Conservation (phyloP, 1,140 invertebrate genomes). For the Drosophila tani region DNA sequence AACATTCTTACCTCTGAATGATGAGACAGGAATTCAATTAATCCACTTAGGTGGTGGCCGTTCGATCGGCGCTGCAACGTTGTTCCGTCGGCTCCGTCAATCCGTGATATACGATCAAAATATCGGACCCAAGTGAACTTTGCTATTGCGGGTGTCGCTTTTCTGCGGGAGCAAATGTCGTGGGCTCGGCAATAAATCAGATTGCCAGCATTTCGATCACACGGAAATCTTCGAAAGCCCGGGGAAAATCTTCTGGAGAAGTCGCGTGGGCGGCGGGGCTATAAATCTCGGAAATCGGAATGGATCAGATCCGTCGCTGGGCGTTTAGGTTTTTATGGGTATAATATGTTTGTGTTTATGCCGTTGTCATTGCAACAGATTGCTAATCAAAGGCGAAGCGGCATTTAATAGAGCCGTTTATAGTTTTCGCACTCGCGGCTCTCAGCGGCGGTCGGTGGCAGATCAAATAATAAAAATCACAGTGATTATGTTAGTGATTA, state of each 20-base stretch:
- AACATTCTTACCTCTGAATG: conserved; percentile 59
- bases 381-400: conserved; percentile 44
- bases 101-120: conserved; percentile 31
- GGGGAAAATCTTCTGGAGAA: conserved; percentile 31
- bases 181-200: conserved; percentile 67
- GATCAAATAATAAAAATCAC: conserved; percentile 81
- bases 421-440: conserved; percentile 63
- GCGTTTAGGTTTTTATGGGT: conserved; percentile 47
- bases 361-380: conserved; percentile 55
- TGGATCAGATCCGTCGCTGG: conserved; percentile 29
- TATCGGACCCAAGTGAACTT: conserved; percentile 32
- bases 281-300: conserved; percentile 37
- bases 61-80: conserved; percentile 46
- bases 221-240: conserved; percentile 23
- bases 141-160: conserved; percentile 27
- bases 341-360: conserved; percentile 48
- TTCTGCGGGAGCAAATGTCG: conserved; percentile 38
- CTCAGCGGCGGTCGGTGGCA: conserved; percentile 18
- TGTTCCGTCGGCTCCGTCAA: conserved; percentile 36
- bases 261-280: conserved; percentile 36
- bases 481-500: conserved; percentile 84
- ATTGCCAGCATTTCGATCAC: conserved; percentile 38
- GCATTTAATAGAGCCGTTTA: conserved; percentile 53
- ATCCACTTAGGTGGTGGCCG: conserved; percentile 68
- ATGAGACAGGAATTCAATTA: conserved; percentile 67